Conservation (phyloP, 1,140 invertebrate genomes). For the Planococcus citri region DNA sequence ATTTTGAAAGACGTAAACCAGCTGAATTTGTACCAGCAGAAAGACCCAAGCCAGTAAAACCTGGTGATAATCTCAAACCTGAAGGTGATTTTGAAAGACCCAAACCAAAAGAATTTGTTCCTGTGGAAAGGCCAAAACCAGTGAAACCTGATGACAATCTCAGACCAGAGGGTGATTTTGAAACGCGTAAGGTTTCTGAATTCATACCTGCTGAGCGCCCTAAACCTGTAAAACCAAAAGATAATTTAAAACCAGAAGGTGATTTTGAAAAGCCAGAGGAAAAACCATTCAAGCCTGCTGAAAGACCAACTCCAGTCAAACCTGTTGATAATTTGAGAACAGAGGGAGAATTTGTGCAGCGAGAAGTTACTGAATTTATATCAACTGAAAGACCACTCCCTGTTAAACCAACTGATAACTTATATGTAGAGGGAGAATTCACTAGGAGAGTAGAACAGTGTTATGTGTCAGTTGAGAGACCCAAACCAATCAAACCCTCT, state of each 20-base stretch:
- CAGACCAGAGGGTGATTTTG: too few species aligned
- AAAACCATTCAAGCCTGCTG: slow-evolving; percentile 29
- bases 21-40: slow-evolving; percentile 42
- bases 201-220: slow-evolving; percentile 41
- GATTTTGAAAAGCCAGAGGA: slow-evolving; percentile 37
- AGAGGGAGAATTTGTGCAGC: slow-evolving; percentile 41
- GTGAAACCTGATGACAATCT: slow-evolving; percentile 46
- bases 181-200: slow-evolving; percentile 38
- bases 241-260: slow-evolving; percentile 54
- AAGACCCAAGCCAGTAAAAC: slow-evolving; percentile 39
- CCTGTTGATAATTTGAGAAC: slow-evolving; percentile 39
- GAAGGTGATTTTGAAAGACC: too few species aligned
- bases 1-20: slow-evolving; percentile 31
- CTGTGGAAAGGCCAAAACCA: slow-evolving; percentile 38
- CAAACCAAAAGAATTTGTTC: slow-evolving; percentile 35
- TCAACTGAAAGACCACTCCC: slow-evolving; percentile 38
- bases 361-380: slow-evolving; percentile 31
- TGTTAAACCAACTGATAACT: slow-evolving; percentile 36
- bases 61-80: slow-evolving; percentile 45
- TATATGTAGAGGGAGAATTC: slow-evolving; percentile 39
- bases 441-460: slow-evolving; percentile 38
- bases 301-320: slow-evolving; percentile 26
- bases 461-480: slow-evolving; percentile 35
- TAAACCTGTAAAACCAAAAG: slow-evolving; percentile 44
- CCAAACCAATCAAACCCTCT: slow-evolving; percentile 31